Evolutionary conservation across 1,140 invertebrate species (phyloP), one percentile per base, ranked within the genome.

Genomic region (Trichonephila clavipes): DNA sequence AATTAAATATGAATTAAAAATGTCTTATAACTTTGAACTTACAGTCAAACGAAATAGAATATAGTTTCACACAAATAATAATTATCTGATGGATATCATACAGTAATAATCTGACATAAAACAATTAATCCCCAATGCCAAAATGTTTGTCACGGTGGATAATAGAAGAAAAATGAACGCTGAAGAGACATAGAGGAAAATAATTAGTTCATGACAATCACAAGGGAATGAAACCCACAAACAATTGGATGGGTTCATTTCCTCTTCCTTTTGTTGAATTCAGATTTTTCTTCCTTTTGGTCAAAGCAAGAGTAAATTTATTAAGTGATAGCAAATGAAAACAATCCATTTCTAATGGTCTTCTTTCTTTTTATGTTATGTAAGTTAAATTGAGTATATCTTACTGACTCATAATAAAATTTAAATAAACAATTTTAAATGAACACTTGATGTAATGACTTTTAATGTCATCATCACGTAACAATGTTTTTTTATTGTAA

Each of bases 31-130:
- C 34, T 34, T 34, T 34, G 34, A 1, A 2, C 2, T 34, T 34
- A 34, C 34, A 1, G 34, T 34, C 34, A 34, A 34, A 34, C 2
- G 34, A 34, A 34, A 1, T 2, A 34, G 34, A 34, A 34, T 1
- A 34, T 2, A 34, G 34, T 34, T 34, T 34, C n/a, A n/a, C n/a
- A n/a, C 34, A 34, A 34, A 34, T 34, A 72, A 28, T 72, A 24
- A 72, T 72, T 72, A 72, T 72, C 16, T 72, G 24, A 24, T 72
- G 24, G 69, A 72, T 72, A 72, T 72, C 28, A 72, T 28, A 72
- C 24, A 34, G 69, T 28, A 72, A 10, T n/a, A 72, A 72, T 16
- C 0, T 14, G 69, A 24, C 24, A 12, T 24, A 72, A 72, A 72
- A 72, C 28, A 72, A 72, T 72, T 72, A 72, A 72, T 72, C 69